phyloP scores from a whole-genome alignment of 2,113 vertebrate genomes.

The Epinephelus moara region DNA sequence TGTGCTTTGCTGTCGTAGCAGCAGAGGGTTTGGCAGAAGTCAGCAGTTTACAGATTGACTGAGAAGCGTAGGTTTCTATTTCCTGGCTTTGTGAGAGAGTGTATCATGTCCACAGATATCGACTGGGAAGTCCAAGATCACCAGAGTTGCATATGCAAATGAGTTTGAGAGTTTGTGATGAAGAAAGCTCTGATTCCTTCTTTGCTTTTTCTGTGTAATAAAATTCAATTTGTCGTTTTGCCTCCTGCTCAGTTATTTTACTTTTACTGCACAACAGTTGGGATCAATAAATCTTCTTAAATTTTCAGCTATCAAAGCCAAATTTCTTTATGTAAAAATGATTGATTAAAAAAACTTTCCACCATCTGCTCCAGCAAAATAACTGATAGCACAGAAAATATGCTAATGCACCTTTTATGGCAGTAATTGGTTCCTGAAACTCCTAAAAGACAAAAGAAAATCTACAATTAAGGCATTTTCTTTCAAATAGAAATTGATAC shows the following conservation, averaged over 20 bases:
- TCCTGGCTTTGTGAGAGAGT: constrained; percentile 21
- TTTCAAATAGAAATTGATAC: no score
- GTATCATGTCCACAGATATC: constrained; percentile 2
- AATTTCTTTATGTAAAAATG: not conserved
- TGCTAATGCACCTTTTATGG: not conserved
- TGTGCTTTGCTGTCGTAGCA: not conserved
- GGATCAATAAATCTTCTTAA: constrained; percentile 40
- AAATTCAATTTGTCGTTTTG: constrained; percentile 13
- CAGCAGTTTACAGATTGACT: constrained; percentile 42
- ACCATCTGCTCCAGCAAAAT: constrained; percentile 17
- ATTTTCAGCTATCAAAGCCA: constrained; percentile 5
- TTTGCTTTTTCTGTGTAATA: constrained; percentile 3
- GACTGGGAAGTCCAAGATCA: constrained; percentile 27
- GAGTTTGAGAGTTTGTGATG: constrained; percentile 16
- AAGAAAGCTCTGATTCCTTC: constrained; percentile 17
- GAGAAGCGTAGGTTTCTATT: constrained; percentile 4
- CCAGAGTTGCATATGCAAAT: constrained; percentile 2
- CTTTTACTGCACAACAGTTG: not conserved
- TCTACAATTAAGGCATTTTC: not conserved
- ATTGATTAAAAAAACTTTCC: constrained; percentile 7
- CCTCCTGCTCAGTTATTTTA: not conserved
- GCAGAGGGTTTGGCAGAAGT: constrained; percentile 35
- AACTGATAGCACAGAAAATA: constrained; percentile 7
- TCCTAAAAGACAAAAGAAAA: not conserved
- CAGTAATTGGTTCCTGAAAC: not conserved